Base-by-base conservation (phyloP, 2,797 vertebrate genomes). In the Mallotus villosus region DNA sequence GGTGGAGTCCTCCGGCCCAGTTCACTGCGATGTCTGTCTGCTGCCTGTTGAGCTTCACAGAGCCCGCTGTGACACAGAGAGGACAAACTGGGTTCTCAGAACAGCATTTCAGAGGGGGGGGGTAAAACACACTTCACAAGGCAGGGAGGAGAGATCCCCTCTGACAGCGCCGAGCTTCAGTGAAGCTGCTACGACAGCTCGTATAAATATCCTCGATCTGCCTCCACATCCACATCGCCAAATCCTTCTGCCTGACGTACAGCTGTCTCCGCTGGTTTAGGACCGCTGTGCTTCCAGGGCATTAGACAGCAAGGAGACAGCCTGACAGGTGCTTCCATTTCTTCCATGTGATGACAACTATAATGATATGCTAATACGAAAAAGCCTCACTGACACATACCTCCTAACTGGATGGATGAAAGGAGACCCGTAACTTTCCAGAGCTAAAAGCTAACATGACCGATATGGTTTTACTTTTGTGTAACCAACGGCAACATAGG, bases 21-120 rank as follows among this genome's bases (percentile, higher is more conserved):
- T 97, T 97, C 75, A 97, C 94, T 17, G 96, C 95, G 72, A 97
- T 96, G 82, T 97, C 96, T 3, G 96, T 97, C 74, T 97, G 96
- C 67, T 97, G 96, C 67, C 95, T 90, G 88, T 97, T 97, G 81
- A 97, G 83, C 78, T 97, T 97, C 82, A 97, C 96, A 2, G 96
- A 93, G 21, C 95, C 95, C 85, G 96, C 96, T 97, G 12, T 8
- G 41, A 46, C 11, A 46, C 41, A 46, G 41, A 14, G 12, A 1
- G 2, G 41, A 46, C 41, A 46, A 46, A 14, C 41, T 57, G 53
- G 19, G 14, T 5, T 46, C 9, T n/a, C 11, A 34, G 34, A 57
- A 53, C 27, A 32, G 17, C 25, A 55, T 29, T 57, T 55, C 17
- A 21, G 0, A 5, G 51, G 7, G 6, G 37, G 2, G n/a, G n/a